A percentile compares a stretch with the other conserved stretches of the same genome.
Conservation (phyloP, 2,888 invertebrate species). For the Noctua janthe region DNA sequence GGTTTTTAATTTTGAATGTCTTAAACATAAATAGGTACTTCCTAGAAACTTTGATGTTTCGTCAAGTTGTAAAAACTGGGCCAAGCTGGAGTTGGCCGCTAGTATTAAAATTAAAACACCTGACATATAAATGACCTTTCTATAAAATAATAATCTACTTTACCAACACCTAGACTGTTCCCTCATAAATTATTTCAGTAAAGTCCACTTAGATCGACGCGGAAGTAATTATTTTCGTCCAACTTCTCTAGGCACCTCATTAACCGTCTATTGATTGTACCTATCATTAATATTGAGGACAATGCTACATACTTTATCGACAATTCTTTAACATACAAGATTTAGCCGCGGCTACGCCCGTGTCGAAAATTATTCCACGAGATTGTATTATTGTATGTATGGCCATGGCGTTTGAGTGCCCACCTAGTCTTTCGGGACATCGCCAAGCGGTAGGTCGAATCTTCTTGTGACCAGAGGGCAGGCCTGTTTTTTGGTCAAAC, state of each 20-base stretch:
- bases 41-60: background rate
- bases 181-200: conserved; percentile 9
- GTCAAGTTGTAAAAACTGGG: background rate
- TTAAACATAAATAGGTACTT: background rate
- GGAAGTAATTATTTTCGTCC: conserved; percentile 22
- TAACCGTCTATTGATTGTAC: conserved; percentile 1
- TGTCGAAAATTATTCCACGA: too few species aligned
- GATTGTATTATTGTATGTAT: too few species aligned
- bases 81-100: background rate
- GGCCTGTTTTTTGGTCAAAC: too few species aligned
- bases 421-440: too few species aligned
- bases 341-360: background rate
- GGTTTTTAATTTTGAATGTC: too few species aligned
- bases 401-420: too few species aligned
- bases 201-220: background rate
- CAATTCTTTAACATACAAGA: background rate
- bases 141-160: background rate
- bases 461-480: too few species aligned
- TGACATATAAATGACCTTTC: background rate
- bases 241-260: conserved; percentile 1
- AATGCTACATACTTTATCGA: background rate
- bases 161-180: background rate
- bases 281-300: conserved; percentile 16
- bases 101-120: background rate
- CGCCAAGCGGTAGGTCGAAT: too few species aligned